Percentiles rank a stretch among this genome's conserved stretches.
Evolutionary conservation across 1,140 invertebrate genomes (phyloP).

Genomic region (Apis dorsata): DNA sequence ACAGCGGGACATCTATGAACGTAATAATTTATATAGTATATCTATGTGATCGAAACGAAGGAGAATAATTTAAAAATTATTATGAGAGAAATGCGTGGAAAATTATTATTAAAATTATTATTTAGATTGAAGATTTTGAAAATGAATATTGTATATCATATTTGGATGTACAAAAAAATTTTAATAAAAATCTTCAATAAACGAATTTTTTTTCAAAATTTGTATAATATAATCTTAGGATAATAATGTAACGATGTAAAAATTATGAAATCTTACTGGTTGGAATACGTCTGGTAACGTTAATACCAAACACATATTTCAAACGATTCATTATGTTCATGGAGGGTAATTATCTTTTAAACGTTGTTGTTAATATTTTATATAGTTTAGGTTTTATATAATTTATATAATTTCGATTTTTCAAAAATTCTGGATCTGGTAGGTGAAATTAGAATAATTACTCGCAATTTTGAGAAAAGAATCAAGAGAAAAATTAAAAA

Average conservation of each 20-base stretch:
- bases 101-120: too few species aligned
- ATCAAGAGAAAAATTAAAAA: neutral
- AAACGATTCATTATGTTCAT: slow-evolving; percentile 61
- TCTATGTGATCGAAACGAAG: too few species aligned
- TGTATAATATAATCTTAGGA: too few species aligned
- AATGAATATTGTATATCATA: too few species aligned
- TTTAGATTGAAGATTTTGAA: too few species aligned
- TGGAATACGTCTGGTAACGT: slow-evolving; percentile 39
- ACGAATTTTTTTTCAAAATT: too few species aligned
- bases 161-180: too few species aligned
- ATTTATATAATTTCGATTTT: neutral
- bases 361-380: too few species aligned
- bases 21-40: neutral
- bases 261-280: slow-evolving; percentile 51
- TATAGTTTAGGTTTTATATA: too few species aligned
- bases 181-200: too few species aligned
- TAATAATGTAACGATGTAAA: neutral
- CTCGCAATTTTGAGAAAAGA: slow-evolving; percentile 30
- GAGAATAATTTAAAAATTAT: too few species aligned
- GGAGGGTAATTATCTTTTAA: neutral
- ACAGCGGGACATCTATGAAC: neutral
- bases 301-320: slow-evolving; percentile 56
- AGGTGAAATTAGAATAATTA: neutral
- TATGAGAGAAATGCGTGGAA: too few species aligned
- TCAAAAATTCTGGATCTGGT: neutral